Conservation (phyloP, 2,888 invertebrate genomes). For the Pseudolycoriella hygida region DNA sequence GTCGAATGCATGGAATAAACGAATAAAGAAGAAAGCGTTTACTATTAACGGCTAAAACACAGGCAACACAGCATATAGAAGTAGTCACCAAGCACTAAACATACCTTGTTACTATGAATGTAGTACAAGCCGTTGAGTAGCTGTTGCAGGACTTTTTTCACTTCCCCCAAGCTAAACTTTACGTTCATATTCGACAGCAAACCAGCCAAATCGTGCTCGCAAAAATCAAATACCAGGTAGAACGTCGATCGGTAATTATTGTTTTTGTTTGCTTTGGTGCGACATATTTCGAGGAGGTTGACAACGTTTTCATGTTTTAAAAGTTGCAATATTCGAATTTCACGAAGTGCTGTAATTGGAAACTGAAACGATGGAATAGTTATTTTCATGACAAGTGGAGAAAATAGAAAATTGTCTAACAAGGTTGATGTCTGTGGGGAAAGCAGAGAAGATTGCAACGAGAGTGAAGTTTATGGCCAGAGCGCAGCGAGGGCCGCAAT, state of each 20-base stretch:
- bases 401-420: no score
- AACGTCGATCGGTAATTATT: slow-evolving; percentile 28
- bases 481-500: no score
- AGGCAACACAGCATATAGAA: neutral
- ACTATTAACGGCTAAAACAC: no score
- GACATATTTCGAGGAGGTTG: slow-evolving; percentile 89
- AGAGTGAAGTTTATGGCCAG: no score
- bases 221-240: slow-evolving; percentile 90
- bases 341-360: slow-evolving; percentile 93
- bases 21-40: no score
- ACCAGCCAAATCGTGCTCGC: slow-evolving; percentile 96
- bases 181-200: slow-evolving; percentile 87
- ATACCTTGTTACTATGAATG: slow-evolving; percentile 82
- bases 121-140: slow-evolving; percentile 78
- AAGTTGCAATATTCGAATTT: slow-evolving; percentile 88
- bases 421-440: no score
- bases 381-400: no score
- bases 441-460: no score
- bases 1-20: no score
- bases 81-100: no score
- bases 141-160: slow-evolving; percentile 86
- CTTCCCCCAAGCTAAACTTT: slow-evolving; percentile 90
- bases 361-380: no score
- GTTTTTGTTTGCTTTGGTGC: slow-evolving; percentile 60
- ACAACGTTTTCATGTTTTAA: slow-evolving; percentile 96